phyloP scores from a whole-genome alignment of 2,113 vertebrate genomes.

The Ramphastos sulfuratus region DNA sequence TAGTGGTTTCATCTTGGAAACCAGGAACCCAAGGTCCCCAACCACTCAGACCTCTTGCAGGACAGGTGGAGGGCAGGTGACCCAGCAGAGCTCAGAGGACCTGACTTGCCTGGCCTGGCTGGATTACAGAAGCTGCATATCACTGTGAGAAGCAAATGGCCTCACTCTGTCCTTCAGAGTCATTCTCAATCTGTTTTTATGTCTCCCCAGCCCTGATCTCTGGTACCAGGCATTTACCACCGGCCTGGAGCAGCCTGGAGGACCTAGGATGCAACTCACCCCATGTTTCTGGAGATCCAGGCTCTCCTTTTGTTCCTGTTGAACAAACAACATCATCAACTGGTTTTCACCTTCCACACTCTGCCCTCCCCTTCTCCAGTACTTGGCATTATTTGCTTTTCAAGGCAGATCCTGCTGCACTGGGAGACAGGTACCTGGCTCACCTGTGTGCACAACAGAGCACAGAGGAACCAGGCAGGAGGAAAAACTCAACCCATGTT shows the following conservation, averaged over 20 bases:
- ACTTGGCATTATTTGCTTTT: background rate
- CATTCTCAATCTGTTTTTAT: background rate
- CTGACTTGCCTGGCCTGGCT: background rate
- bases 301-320: slow-evolving; percentile 43
- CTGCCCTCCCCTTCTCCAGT: background rate
- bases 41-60: background rate
- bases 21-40: background rate
- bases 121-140: background rate
- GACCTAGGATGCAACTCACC: background rate
- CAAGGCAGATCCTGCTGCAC: background rate
- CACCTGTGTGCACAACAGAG: background rate
- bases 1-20: background rate
- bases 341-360: background rate
- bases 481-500: background rate
- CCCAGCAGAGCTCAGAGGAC: background rate
- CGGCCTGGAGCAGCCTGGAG: background rate
- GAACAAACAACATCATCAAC: background rate
- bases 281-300: slow-evolving; percentile 19
- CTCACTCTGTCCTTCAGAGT: background rate
- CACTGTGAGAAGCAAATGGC: background rate
- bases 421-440: background rate
- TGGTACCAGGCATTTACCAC: background rate
- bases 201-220: background rate
- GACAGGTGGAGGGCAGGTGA: background rate
- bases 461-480: background rate